Conservation (phyloP, 2,113 vertebrate species). For the Tragelaphus strepsiceros region DNA sequence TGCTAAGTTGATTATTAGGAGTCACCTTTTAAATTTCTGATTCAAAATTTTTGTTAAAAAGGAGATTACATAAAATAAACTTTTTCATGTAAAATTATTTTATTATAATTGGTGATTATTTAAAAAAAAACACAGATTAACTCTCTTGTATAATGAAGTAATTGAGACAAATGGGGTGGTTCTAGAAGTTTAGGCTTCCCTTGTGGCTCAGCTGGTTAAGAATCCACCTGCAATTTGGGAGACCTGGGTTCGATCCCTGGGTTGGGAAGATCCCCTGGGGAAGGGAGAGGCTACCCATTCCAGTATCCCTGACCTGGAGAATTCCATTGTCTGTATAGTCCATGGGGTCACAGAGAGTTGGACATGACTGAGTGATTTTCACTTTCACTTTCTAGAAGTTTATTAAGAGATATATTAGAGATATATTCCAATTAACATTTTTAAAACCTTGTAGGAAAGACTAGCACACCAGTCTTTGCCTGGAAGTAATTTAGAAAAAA, state of each 20-base stretch:
- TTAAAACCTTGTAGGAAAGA: neutral
- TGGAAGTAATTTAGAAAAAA: neutral
- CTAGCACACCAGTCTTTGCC: neutral
- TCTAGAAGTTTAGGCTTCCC: neutral
- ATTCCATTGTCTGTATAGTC: neutral
- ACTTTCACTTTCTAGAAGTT: neutral
- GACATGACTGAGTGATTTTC: neutral
- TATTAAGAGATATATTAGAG: neutral
- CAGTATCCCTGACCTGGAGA: neutral
- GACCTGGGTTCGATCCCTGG: neutral
- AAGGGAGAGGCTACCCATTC: neutral
- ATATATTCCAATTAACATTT: neutral
- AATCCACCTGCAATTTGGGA: neutral
- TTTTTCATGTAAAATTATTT: neutral
- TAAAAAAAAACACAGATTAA: neutral
- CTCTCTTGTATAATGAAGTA: neutral
- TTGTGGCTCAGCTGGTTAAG: neutral
- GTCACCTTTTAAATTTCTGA: neutral
- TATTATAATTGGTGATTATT: neutral
- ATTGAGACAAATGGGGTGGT: neutral
- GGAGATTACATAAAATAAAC: neutral
- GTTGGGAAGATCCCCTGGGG: neutral
- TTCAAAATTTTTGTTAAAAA: neutral
- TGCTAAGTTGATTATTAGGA: neutral
- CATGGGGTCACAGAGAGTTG: fast-evolving